phyloP scores from a whole-genome alignment of 1,140 invertebrate species.

The Choristoneura fumiferana region DNA sequence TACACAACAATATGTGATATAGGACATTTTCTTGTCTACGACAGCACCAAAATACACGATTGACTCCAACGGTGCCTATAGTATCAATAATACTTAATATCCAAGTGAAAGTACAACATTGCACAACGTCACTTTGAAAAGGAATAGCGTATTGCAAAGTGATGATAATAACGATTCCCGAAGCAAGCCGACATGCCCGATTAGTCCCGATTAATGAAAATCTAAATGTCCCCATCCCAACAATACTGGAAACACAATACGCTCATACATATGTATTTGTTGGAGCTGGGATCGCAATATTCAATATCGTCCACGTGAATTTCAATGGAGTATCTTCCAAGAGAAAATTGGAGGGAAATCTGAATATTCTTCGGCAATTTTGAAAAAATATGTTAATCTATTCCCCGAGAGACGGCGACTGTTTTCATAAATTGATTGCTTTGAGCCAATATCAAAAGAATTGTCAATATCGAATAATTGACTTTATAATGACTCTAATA shows the following conservation, averaged over 20 bases:
- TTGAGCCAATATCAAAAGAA: slow-evolving; percentile 60
- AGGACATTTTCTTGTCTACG: too few relatives aligned
- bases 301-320: slow-evolving; percentile 65
- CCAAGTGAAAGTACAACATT: too few relatives aligned
- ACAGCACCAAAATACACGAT: too few relatives aligned
- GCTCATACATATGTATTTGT: slow-evolving; percentile 55
- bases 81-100: too few relatives aligned
- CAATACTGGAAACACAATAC: slow-evolving; percentile 38
- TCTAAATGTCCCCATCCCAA: not conserved
- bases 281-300: slow-evolving; percentile 53
- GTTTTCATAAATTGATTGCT: slow-evolving; percentile 67
- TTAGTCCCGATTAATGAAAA: too few relatives aligned
- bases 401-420: slow-evolving; percentile 48
- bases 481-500: slow-evolving; percentile 35
- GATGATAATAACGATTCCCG: too few relatives aligned
- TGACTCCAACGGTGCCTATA: too few relatives aligned
- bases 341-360: slow-evolving; percentile 63
- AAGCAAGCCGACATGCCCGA: too few relatives aligned
- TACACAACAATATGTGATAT: too few relatives aligned
- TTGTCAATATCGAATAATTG: slow-evolving; percentile 45
- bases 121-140: too few relatives aligned
- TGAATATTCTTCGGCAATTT: slow-evolving; percentile 68
- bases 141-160: too few relatives aligned
- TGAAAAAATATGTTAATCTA: slow-evolving; percentile 69
- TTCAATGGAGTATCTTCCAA: slow-evolving; percentile 61